These are phyloP conservation scores for Spisula subtruncata DNA, from an alignment of 2,888 invertebrate species.

Conservation along the genomic window DNA sequence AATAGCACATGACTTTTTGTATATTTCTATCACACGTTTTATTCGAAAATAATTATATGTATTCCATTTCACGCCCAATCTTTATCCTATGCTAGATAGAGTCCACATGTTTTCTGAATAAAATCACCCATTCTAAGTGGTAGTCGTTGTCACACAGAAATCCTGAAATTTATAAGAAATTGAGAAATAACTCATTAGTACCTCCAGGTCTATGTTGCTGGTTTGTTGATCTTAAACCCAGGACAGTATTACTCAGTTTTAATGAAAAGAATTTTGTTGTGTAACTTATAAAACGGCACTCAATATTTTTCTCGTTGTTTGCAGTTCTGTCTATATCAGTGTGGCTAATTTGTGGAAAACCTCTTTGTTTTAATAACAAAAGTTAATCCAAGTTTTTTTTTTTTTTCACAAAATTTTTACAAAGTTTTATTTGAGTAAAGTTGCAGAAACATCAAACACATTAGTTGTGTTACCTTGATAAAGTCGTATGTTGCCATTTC, in stretches of 20 bases:
- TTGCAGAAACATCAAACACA: constrained; percentile 60
- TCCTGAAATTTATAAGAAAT: constrained; percentile 26
- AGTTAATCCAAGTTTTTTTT: neutral
- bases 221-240: too few relatives aligned
- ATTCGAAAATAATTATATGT: neutral
- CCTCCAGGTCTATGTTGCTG: too few relatives aligned
- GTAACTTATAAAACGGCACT: too few relatives aligned
- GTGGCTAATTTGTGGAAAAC: neutral
- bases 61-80: neutral
- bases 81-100: neutral
- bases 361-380: neutral
- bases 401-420: neutral
- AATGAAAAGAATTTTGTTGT: too few relatives aligned
- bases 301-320: neutral
- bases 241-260: too few relatives aligned
- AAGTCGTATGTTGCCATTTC: constrained; percentile 53
- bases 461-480: constrained; percentile 47
- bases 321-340: neutral
- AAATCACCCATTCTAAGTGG: constrained; percentile 22
- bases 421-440: constrained; percentile 49
- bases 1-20: too few relatives aligned
- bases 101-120: neutral
- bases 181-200: neutral
- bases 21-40: neutral
- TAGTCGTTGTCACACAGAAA: neutral